These are phyloP conservation scores for Diplodus sargus DNA, from an alignment of 2,797 vertebrate species.

Conservation along the genomic window DNA sequence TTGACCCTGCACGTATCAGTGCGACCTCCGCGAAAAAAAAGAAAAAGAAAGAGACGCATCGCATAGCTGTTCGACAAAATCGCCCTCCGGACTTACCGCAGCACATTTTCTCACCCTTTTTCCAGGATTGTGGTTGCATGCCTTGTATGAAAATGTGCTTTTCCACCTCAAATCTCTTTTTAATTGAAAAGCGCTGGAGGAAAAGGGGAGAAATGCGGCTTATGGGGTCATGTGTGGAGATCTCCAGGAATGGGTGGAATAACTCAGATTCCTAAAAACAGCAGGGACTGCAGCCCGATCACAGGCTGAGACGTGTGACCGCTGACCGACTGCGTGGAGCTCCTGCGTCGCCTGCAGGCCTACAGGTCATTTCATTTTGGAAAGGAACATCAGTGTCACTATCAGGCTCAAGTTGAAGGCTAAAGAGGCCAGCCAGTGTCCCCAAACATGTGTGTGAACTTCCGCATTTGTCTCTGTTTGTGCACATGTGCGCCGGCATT, in stretches of 20 bases:
- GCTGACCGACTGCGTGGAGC: conserved; percentile 25
- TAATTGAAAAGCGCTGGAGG: conserved; percentile 83
- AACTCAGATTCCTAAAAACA: conserved; percentile 84
- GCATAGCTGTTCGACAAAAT: neutral
- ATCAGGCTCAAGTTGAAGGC: conserved; percentile 38
- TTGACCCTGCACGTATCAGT: neutral
- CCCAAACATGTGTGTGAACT: conserved; percentile 40
- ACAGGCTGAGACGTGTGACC: conserved; percentile 39
- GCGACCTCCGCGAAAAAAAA: neutral
- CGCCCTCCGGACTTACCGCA: conserved; percentile 16
- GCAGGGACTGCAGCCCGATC: conserved; percentile 61
- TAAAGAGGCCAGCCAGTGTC: conserved; percentile 17
- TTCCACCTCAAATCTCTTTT: conserved; percentile 88
- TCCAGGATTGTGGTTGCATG: conserved; percentile 46
- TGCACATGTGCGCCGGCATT: conserved; percentile 48
- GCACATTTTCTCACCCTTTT: conserved; percentile 44
- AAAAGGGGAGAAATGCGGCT: conserved; percentile 79
- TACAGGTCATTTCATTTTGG: neutral
- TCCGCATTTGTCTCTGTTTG: conserved; percentile 53
- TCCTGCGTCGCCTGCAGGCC: neutral
- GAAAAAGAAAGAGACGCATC: too few species aligned
- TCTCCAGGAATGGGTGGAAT: conserved; percentile 81
- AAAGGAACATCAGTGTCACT: conserved; percentile 11
- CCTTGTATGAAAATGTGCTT: conserved; percentile 78
- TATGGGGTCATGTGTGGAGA: conserved; percentile 84